phyloP scores from a whole-genome alignment of 2,888 invertebrate species.

The Ferdinandea cuprea region DNA sequence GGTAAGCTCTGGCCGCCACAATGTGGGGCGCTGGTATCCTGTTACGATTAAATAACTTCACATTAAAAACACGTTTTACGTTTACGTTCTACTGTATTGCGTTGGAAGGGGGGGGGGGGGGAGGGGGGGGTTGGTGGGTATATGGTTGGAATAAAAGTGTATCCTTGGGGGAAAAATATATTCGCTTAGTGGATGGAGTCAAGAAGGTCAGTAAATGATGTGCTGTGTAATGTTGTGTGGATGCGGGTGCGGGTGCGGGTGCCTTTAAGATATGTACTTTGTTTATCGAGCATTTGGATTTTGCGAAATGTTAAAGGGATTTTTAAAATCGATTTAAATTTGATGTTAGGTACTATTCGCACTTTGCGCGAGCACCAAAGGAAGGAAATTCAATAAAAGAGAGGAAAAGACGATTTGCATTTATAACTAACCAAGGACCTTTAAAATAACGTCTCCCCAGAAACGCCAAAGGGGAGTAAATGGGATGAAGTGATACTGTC shows the following conservation, averaged over 20 bases:
- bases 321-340: conserved; percentile 66
- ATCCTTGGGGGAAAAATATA: conserved; percentile 38
- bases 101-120: conserved; percentile 15
- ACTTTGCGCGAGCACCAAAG: conserved; percentile 44
- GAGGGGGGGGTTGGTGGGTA: background rate
- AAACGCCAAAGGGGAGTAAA: background rate
- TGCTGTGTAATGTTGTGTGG: conserved; percentile 17
- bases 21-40: conserved; percentile 86
- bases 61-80: conserved; percentile 73
- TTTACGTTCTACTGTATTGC: conserved; percentile 49
- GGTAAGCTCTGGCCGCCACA: conserved; percentile 85
- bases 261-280: conserved; percentile 43
- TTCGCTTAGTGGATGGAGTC: conserved; percentile 26
- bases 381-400: conserved; percentile 54
- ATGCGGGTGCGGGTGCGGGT: conserved; percentile 25
- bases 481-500: background rate
- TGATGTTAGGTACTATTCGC: conserved; percentile 47
- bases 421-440: conserved; percentile 38
- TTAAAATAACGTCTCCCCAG: background rate
- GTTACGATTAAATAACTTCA: conserved; percentile 71
- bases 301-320: conserved; percentile 40
- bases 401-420: conserved; percentile 55
- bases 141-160: conserved; percentile 29
- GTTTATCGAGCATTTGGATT: conserved; percentile 40
- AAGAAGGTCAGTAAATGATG: conserved; percentile 55